A percentile compares a stretch with the other conserved stretches of the same genome.
Evolutionary conservation across 2,888 invertebrate species (phyloP).

Genomic region (Phaedon cochleariae): DNA sequence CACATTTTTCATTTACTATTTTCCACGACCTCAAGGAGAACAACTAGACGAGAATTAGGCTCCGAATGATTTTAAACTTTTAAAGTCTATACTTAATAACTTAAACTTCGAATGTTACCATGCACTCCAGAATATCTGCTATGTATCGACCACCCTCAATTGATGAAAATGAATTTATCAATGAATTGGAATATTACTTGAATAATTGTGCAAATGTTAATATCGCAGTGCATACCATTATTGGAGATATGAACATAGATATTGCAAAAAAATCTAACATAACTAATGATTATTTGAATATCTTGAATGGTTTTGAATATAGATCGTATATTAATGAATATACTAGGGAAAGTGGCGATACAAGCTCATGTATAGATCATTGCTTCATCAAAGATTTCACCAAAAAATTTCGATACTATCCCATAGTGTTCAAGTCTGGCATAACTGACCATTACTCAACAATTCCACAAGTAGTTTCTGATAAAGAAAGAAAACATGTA

Average conservation of each 20-base stretch:
- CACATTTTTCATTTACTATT: no score
- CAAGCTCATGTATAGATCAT: not conserved
- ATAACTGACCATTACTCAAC: not conserved
- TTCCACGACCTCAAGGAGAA: no score
- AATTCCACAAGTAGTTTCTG: not conserved
- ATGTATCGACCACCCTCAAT: not conserved
- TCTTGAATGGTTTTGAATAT: not conserved
- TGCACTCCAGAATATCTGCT: no score
- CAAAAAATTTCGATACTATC: not conserved
- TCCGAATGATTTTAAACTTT: no score
- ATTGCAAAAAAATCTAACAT: not conserved
- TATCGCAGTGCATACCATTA: not conserved
- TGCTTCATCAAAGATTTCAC: no score
- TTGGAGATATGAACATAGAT: slow-evolving; percentile 4
- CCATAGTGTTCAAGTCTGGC: not conserved
- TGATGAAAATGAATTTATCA: not conserved
- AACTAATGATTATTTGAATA: not conserved
- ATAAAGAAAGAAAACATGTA: not conserved
- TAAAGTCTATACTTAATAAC: no score
- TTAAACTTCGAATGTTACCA: no score
- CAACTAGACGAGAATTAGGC: no score
- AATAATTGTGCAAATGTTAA: slow-evolving; percentile 1
- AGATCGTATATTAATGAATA: slow-evolving; percentile 3
- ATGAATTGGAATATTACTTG: not conserved
- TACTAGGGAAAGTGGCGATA: not conserved